Evolutionary conservation across 1,140 invertebrate genomes (phyloP).

Genomic region (Ceratina calcarata): DNA sequence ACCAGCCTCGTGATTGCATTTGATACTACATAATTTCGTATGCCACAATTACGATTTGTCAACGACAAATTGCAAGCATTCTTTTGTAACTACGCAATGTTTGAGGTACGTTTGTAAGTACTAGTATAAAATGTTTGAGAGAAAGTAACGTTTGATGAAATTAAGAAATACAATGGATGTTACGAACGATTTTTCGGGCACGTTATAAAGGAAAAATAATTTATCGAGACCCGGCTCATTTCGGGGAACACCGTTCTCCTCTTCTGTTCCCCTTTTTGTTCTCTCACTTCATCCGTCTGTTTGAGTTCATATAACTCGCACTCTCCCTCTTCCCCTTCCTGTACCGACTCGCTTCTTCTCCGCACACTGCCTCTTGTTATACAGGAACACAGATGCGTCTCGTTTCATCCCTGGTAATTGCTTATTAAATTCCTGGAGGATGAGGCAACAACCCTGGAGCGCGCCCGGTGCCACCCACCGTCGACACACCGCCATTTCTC

Average conservation of each 20-base stretch:
- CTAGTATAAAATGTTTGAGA: too few relatives aligned
- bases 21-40: background rate
- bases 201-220: slow-evolving; percentile 62
- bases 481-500: slow-evolving; percentile 52
- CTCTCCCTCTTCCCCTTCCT: background rate
- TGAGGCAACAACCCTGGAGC: slow-evolving; percentile 54
- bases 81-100: background rate
- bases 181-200: background rate
- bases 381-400: slow-evolving; percentile 74
- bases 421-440: slow-evolving; percentile 74
- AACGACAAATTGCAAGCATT: background rate
- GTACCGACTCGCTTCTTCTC: slow-evolving; percentile 19
- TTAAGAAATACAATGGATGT: too few relatives aligned
- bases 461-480: background rate
- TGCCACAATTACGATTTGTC: background rate
- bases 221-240: slow-evolving; percentile 58
- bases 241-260: background rate
- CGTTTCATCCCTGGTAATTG: slow-evolving; percentile 75
- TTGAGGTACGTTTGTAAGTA: background rate
- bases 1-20: background rate
- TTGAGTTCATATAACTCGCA: slow-evolving; percentile 31
- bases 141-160: too few relatives aligned
- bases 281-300: slow-evolving; percentile 29
- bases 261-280: background rate
- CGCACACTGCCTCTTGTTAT: slow-evolving; percentile 54